Conservation (phyloP, 2,888 invertebrate genomes). For the Bembecia ichneumoniformis region DNA sequence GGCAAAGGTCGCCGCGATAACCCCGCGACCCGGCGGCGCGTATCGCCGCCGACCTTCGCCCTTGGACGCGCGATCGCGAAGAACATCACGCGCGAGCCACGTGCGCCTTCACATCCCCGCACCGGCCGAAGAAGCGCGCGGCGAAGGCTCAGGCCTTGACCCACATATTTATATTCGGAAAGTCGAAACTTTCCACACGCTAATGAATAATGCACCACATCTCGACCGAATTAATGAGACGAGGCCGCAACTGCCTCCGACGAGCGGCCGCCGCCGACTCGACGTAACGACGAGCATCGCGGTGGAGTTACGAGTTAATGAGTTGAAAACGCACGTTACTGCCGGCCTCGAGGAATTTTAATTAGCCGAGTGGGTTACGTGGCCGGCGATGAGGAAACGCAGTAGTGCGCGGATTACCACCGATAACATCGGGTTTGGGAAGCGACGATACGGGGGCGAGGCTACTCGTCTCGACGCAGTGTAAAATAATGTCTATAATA, state of each 20-base stretch:
- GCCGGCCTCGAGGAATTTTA: slow-evolving; percentile 49
- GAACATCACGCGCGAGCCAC: slow-evolving; percentile 7
- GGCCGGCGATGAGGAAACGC: slow-evolving; percentile 33
- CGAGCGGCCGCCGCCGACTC: no score
- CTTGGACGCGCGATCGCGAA: not conserved
- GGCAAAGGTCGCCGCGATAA: not conserved
- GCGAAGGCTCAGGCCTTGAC: slow-evolving; percentile 31
- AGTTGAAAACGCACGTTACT: slow-evolving; percentile 42
- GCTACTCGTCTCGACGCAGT: no score
- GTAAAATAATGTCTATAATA: no score
- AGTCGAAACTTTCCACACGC: slow-evolving; percentile 43
- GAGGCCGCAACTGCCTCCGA: slow-evolving; percentile 2
- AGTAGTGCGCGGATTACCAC: slow-evolving; percentile 24
- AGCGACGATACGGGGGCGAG: slow-evolving; percentile 5
- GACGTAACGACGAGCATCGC: slow-evolving; percentile 1
- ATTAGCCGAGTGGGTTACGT: slow-evolving; percentile 49
- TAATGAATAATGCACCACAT: slow-evolving; percentile 37
- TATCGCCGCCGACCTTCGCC: slow-evolving; percentile 2
- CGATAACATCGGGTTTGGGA: slow-evolving; percentile 19
- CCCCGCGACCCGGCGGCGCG: slow-evolving; percentile 2
- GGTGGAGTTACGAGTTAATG: slow-evolving; percentile 26
- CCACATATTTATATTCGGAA: slow-evolving; percentile 44
- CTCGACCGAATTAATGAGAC: slow-evolving; percentile 14
- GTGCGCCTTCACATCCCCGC: slow-evolving; percentile 8
- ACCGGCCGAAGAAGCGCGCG: slow-evolving; percentile 8